Evolutionary conservation across 2,113 vertebrate genomes (phyloP), one percentile per base, ranked within the genome.

Genomic region (Daphoenositta chrysoptera): DNA sequence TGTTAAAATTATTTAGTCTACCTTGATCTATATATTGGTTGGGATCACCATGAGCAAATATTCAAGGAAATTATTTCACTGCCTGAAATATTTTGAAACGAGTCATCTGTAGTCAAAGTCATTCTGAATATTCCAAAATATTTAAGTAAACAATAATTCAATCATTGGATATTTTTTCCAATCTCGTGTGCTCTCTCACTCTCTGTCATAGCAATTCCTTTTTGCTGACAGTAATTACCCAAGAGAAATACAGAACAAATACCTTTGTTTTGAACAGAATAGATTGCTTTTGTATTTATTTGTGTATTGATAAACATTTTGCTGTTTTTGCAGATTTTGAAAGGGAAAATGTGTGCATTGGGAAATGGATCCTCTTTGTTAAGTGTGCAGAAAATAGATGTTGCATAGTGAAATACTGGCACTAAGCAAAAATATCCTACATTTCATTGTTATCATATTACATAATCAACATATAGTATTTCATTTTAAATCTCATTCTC

Each of bases 401-500:
- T 22, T 57, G 8, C 8, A 8, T 57, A 33, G 37, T 40, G 68
- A 66, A 86, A 47, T 31, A 44, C 8, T 77, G 7, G 1, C 11
- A 37, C 2, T 33, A 84, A 89, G 18, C 11, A 73, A 73, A 80
- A 81, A 71, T 37, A 23, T 31, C 35, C 14, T 47, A 1, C 27
- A 81, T 92, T 70, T 66, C 15, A 40, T 30, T 64, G 24, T 42
- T 33, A 39, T 60, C 39, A 7, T 51, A 58, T 47, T 86, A 23
- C 10, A 71, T 42, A 86, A 16, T 64, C 45, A 84, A 56, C 2
- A 18, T 31, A 75, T 16, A 45, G 5, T 72, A 50, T 42, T 78
- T 70, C 40, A 81, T 84, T 95, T 87, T 47, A 93, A 90, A 64
- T 42, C 27, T 73, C 11, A 54, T 70, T 92, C 27, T 72, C 33